Percentiles rank a stretch among this genome's conserved stretches.
Conservation (phyloP, 2,888 invertebrate species). For the Ochropacha duplaris region DNA sequence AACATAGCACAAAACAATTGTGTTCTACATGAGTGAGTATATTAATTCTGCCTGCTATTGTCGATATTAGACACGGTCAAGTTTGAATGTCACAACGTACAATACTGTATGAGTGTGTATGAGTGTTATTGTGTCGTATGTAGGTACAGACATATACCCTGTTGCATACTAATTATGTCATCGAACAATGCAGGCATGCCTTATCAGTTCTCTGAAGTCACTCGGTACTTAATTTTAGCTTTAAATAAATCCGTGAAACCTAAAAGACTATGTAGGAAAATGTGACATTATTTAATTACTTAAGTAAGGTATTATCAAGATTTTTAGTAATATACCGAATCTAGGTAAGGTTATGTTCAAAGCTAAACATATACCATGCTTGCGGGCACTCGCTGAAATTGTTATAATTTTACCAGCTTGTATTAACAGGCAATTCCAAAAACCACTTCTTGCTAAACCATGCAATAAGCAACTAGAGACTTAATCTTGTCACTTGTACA, state of each 20-base stretch:
- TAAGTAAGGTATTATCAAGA: too few relatives aligned
- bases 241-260: conserved; percentile 26
- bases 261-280: conserved; percentile 8
- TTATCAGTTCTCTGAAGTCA: conserved; percentile 57
- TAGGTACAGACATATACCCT: conserved; percentile 30
- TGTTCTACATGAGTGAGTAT: conserved; percentile 42
- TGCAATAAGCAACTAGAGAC: too few relatives aligned
- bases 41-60: conserved; percentile 55
- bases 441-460: too few relatives aligned
- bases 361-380: too few relatives aligned
- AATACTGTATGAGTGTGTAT: conserved; percentile 21
- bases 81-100: conserved; percentile 61
- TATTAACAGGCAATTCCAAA: too few relatives aligned
- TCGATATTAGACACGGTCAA: conserved; percentile 71
- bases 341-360: too few relatives aligned
- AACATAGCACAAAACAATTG: conserved; percentile 22
- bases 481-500: too few relatives aligned
- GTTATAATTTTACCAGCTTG: too few relatives aligned
- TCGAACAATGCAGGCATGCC: conserved; percentile 58
- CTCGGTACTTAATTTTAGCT: conserved; percentile 31
- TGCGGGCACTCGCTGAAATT: too few relatives aligned
- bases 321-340: too few relatives aligned
- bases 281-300: too few relatives aligned
- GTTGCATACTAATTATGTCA: conserved; percentile 57
- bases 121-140: conserved; percentile 26